These are phyloP conservation scores for Mirounga angustirostris DNA, from an alignment of 2,113 vertebrate genomes.

Conservation along the genomic window DNA sequence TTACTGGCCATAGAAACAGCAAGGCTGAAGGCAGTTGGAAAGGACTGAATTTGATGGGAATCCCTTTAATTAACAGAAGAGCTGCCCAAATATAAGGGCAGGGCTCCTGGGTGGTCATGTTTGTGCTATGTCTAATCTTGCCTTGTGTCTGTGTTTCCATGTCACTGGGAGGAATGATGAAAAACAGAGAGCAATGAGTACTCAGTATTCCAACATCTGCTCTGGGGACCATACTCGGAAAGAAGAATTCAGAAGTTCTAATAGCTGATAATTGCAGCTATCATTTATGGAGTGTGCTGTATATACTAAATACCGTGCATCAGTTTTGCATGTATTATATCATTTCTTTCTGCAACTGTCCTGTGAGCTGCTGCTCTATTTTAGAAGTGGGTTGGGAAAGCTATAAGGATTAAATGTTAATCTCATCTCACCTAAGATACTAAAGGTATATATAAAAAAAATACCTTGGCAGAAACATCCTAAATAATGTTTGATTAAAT, in stretches of 20 bases:
- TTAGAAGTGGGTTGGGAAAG: accelerated
- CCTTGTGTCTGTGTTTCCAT: not conserved
- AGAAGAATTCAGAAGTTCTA: not conserved
- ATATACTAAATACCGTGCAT: not conserved
- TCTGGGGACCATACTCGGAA: not conserved
- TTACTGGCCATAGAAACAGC: not conserved
- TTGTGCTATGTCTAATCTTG: not conserved
- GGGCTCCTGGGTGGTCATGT: not conserved
- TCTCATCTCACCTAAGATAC: not conserved
- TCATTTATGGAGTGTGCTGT: not conserved
- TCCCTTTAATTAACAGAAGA: not conserved
- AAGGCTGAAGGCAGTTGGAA: not conserved
- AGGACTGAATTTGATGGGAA: not conserved
- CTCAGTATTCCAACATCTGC: not conserved
- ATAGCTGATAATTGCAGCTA: not conserved
- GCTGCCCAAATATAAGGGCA: not conserved
- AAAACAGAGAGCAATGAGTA: not conserved
- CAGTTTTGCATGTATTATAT: not conserved
- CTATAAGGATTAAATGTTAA: not conserved
- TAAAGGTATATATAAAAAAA: not conserved
- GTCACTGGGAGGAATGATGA: not conserved
- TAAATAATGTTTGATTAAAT: not conserved
- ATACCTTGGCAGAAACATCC: not conserved
- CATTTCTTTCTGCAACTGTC: not conserved
- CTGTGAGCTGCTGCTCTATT: not conserved